Evolutionary conservation across 2,797 vertebrate species (phyloP).

Genomic region (Sebastes melanostomus): DNA sequence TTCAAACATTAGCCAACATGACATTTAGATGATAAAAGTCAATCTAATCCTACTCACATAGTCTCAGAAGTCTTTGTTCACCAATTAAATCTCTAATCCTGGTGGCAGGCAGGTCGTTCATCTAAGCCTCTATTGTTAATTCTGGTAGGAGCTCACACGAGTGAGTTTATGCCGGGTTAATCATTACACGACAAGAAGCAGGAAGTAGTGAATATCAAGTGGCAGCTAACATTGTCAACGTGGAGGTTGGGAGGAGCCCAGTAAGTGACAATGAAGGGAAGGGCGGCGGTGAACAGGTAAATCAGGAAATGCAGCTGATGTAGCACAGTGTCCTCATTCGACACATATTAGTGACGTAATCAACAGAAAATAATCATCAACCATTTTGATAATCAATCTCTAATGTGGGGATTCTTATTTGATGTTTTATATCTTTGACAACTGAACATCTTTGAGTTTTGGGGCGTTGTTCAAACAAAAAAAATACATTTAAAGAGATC

Average conservation of each 20-base stretch:
- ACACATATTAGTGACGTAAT: background rate
- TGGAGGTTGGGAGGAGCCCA: constrained; percentile 55
- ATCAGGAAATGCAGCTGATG: constrained; percentile 35
- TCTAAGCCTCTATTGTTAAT: background rate
- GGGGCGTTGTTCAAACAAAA: background rate
- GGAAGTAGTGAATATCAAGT: background rate
- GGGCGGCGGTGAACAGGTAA: constrained; percentile 38
- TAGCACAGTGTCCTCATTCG: background rate
- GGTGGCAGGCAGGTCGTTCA: background rate
- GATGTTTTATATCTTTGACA: background rate
- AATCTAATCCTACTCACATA: constrained; percentile 36
- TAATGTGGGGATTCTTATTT: too few relatives aligned
- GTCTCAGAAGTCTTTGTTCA: background rate
- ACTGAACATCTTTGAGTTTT: background rate
- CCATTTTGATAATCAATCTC: background rate
- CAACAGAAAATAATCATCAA: too few relatives aligned
- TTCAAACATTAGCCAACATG: background rate
- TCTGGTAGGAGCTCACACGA: background rate
- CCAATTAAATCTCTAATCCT: background rate
- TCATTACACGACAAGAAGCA: background rate
- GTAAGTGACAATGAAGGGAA: background rate
- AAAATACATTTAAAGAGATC: background rate
- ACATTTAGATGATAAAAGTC: background rate
- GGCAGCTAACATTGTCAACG: constrained; percentile 8
- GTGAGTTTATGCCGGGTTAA: background rate